A percentile compares a stretch with the other conserved stretches of the same genome.
phyloP scores from a whole-genome alignment of 2,797 vertebrate genomes.

The Propithecus perrieri region DNA sequence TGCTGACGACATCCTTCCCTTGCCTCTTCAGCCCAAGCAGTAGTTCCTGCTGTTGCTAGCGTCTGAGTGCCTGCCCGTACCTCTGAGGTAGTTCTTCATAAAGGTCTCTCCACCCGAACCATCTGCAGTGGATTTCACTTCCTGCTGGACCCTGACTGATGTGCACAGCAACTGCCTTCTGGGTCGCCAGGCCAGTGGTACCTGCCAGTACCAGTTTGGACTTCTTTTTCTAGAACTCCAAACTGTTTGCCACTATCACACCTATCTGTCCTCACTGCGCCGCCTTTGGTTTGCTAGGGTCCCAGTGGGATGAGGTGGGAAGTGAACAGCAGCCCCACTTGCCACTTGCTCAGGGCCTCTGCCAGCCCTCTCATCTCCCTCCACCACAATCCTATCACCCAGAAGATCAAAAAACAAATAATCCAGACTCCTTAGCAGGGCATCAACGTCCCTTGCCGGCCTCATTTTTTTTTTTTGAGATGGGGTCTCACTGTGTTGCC shows the following conservation, averaged over 20 bases:
- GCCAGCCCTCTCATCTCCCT: accelerated
- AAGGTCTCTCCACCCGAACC: background rate
- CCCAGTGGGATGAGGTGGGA: background rate
- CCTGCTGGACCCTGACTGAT: background rate
- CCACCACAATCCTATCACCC: background rate
- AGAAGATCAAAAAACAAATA: background rate
- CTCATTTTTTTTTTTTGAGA: background rate
- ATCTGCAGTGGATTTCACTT: background rate
- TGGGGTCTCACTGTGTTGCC: background rate
- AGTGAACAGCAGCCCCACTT: background rate
- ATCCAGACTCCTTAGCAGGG: background rate
- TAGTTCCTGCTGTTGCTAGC: background rate
- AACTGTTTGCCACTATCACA: background rate
- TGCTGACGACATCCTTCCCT: background rate
- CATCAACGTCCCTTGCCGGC: background rate
- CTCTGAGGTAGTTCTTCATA: background rate
- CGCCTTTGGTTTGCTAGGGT: background rate
- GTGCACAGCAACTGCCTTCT: background rate
- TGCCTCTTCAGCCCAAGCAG: background rate
- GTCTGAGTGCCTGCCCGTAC: background rate
- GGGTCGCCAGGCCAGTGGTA: background rate
- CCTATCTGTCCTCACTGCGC: background rate
- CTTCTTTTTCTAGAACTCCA: background rate
- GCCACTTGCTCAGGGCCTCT: background rate
- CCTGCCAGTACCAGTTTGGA: background rate